Percentiles rank a stretch among this genome's conserved stretches.
phyloP scores from a whole-genome alignment of 2,797 vertebrate genomes.

The Xiphorhynchus erythropygius region DNA sequence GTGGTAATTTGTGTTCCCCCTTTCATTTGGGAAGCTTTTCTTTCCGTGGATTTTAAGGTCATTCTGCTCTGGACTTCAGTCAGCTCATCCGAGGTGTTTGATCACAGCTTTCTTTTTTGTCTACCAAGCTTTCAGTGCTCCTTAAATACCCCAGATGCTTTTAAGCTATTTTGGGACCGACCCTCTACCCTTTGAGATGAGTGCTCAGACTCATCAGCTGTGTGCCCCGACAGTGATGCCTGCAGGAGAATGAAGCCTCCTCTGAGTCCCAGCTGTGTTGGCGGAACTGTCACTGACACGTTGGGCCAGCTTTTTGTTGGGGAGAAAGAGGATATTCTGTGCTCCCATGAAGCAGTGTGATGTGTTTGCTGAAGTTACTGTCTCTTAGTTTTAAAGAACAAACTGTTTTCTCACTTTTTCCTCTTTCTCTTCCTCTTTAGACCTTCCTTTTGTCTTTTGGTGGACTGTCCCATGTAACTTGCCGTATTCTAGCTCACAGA shows the following conservation, averaged over 20 bases:
- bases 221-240: not conserved
- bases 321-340: not conserved
- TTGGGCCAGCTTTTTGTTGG: not conserved
- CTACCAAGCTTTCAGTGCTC: not conserved
- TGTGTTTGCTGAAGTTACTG: not conserved
- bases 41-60: not conserved
- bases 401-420: not conserved
- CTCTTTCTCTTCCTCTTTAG: not conserved
- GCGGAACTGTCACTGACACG: accelerated
- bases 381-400: not conserved
- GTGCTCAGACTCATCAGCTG: not conserved
- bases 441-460: not conserved
- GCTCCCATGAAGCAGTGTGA: not conserved
- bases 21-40: not conserved
- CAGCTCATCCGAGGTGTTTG: not conserved
- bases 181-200: not conserved
- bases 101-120: not conserved
- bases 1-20: not conserved
- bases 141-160: not conserved
- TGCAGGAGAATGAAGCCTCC: accelerated
- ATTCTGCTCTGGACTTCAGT: not conserved
- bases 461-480: not conserved
- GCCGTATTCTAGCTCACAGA: not conserved
- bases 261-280: accelerated
- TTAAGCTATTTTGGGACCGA: not conserved